Evolutionary conservation across 2,888 invertebrate genomes (phyloP), one percentile per base, ranked within the genome.

Genomic region (Brenthis ino): DNA sequence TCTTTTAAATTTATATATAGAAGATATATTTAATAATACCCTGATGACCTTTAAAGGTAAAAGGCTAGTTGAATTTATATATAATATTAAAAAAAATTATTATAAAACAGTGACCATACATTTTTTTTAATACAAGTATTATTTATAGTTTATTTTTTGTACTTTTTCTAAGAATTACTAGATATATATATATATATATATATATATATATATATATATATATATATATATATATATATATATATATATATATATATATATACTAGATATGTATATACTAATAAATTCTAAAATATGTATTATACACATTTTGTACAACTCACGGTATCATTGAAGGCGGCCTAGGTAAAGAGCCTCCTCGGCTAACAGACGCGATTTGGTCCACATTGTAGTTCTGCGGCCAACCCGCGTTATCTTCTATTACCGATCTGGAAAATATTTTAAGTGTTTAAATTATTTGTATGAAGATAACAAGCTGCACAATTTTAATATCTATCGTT

Each of bases 321-420:
- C 78, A 93, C 93, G 93, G 92, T 76, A 92, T 89, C 77, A 93
- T 89, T 70, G 92, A 89, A 65, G 92, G 91, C 68, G 92, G 92
- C 79, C 93, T 84, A 72, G 93, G 93, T 73, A 93, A 79, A 53
- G 93, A 93, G 77, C 93, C 93, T 75, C 93, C 93, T 74, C 92
- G 86, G 79, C 85, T 89, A 64, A 93, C 89, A 76, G 92, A 91
- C 85, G 92, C 91, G 86, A 92, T 92, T 86, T 93, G 91, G 85
- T 93, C 93, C 77, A 87, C 85, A 86, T 86, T 93, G 77, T 92
- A 93, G 83, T 85, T 89, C 79, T 88, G 92, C 79, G 93, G 91
- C 93, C 93, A 93, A 80, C 89, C 91, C 90, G 91, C 89, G 87
- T 88, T 88, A 87, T 93, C 91, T 85, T 91, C 93, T 89, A 93